These are phyloP conservation scores for Cichladusa arquata DNA, from an alignment of 2,113 vertebrate genomes.

Conservation along the genomic window DNA sequence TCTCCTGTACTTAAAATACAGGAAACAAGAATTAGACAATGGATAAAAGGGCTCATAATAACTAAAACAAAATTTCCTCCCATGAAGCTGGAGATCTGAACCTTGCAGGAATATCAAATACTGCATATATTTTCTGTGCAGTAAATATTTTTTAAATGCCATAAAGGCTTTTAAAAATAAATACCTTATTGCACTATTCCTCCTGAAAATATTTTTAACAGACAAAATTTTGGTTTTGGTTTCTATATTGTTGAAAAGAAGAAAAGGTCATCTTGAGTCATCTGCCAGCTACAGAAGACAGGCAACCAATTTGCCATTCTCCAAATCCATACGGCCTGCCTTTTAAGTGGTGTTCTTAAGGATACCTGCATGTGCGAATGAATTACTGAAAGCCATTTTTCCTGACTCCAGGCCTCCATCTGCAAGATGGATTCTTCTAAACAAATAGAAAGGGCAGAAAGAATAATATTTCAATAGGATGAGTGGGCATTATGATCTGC, in stretches of 20 bases:
- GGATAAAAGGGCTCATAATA: conserved; percentile 34
- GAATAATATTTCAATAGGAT: background rate
- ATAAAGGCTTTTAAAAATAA: conserved; percentile 34
- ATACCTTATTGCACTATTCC: background rate
- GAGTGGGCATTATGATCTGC: background rate
- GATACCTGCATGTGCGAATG: background rate
- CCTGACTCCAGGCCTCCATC: background rate
- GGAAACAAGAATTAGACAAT: conserved; percentile 52
- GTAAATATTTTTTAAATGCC: conserved; percentile 41
- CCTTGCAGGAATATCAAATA: conserved; percentile 10
- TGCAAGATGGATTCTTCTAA: background rate
- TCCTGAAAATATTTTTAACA: conserved; percentile 1
- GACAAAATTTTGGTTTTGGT: background rate
- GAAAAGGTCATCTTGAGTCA: background rate
- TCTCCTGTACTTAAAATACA: conserved; percentile 22
- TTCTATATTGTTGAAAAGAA: background rate
- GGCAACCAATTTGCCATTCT: background rate
- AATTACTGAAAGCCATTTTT: background rate
- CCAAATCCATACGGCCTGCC: background rate
- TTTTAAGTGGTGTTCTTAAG: background rate
- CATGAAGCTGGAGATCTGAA: background rate
- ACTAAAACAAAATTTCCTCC: conserved; percentile 23
- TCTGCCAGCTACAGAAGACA: background rate
- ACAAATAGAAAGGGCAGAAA: background rate
- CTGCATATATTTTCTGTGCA: conserved; percentile 24